These are phyloP conservation scores for Ennomos erosarius DNA, from an alignment of 2,888 invertebrate species.

Conservation along the genomic window DNA sequence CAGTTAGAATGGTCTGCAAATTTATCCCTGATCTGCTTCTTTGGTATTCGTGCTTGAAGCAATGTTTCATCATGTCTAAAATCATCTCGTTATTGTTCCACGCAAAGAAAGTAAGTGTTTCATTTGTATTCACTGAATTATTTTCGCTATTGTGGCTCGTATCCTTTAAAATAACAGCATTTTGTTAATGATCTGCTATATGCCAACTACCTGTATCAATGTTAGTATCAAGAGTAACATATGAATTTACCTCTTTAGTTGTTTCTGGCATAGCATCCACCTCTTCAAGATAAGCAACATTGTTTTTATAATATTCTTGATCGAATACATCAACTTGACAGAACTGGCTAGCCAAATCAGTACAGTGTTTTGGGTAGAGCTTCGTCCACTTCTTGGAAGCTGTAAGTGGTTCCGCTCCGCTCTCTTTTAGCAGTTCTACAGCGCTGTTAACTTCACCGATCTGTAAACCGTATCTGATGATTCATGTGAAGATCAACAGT, in stretches of 20 bases:
- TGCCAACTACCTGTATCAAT: neutral
- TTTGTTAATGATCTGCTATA: neutral
- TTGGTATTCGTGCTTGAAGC: constrained; percentile 73
- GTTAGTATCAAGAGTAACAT: neutral
- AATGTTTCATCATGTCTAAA: constrained; percentile 79
- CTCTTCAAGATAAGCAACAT: constrained; percentile 52
- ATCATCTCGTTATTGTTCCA: constrained; percentile 82
- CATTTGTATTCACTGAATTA: constrained; percentile 14
- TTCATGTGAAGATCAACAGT: too few species aligned
- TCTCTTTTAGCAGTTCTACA: constrained; percentile 64
- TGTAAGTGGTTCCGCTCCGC: constrained; percentile 55
- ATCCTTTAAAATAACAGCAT: constrained; percentile 15
- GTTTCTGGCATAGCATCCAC: constrained; percentile 30
- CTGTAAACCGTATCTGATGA: constrained; percentile 42
- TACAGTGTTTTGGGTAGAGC: constrained; percentile 66
- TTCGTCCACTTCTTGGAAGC: constrained; percentile 63
- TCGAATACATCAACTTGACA: constrained; percentile 62
- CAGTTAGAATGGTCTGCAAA: constrained; percentile 56
- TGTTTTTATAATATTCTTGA: constrained; percentile 57
- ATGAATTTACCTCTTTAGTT: constrained; percentile 41
- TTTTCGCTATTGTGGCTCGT: constrained; percentile 29
- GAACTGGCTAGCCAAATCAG: constrained; percentile 60
- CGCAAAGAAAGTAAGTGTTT: constrained; percentile 58
- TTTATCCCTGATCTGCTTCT: constrained; percentile 44
- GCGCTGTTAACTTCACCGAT: constrained; percentile 67